Evolutionary conservation across 2,113 vertebrate species (phyloP), one percentile per base, ranked within the genome.

Genomic region (Pelmatolapia mariae): DNA sequence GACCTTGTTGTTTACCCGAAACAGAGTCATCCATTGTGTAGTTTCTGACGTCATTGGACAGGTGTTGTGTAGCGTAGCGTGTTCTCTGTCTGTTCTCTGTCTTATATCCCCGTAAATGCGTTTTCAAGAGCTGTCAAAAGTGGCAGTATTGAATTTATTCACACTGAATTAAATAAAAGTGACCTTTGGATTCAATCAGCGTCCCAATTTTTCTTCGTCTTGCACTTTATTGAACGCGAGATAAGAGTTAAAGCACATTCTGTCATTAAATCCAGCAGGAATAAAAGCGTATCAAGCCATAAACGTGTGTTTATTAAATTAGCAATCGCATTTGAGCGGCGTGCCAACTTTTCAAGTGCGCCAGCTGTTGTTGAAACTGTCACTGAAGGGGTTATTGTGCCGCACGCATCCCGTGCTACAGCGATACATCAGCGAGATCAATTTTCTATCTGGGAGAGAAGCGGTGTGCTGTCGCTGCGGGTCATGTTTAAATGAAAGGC

Each of bases 161-260:
- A 92, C 86, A 87, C 83, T 91, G 89, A 94, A 95, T 86, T 90
- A 83, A 95, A 95, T 95, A 93, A 95, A 96, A 96, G 93, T 96
- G 93, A 95, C 95, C 95, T 96, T 96, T 85, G 91, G 84, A 92
- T 78, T 92, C 54, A 50, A 29, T 80, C 56, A 16, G 2, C 8
- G 15, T 78, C 45, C 2, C 7, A 10, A 8, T 63, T 31, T 79
- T 33, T 10, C 47, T 9, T 54, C 80, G 7, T 38, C 50, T 11
- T 73, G 13, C 38, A 26, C 29, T 47, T 79, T 29, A 63, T 16
- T 73, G 36, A 76, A 8, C 0, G 3, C 5, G 2, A 31, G 26
- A 8, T 78, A 78, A 3, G 45, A 33, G 45, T 47, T 78, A 52
- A 33, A 78, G 33, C 2, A 4, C 36, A 29, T 81, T 4, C 36